Evolutionary conservation across 23 tunicate species (phyloP).

Genomic region (Trididemnum miniatum): DNA sequence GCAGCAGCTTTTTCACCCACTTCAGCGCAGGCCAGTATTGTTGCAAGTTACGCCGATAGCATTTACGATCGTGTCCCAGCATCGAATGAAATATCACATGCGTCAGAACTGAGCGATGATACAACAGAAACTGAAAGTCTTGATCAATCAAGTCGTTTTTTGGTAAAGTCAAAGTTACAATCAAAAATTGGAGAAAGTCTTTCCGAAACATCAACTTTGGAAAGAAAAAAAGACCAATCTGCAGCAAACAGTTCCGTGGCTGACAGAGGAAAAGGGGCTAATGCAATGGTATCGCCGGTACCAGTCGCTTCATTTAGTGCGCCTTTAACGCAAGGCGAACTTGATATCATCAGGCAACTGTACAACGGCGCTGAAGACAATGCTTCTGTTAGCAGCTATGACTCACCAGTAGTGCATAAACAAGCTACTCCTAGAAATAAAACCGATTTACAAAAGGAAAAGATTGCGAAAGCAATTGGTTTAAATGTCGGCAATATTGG

Average conservation of each 20-base stretch:
- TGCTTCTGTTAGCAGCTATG: not conserved
- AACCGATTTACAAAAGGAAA: constrained; percentile 19
- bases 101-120: constrained; percentile 58
- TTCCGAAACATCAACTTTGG: not conserved
- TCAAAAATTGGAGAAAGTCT: not conserved
- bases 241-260: not conserved
- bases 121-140: constrained; percentile 73
- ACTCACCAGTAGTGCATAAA: not conserved
- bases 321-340: constrained; percentile 61
- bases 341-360: constrained; percentile 63
- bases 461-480: constrained; percentile 81
- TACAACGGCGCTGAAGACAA: constrained; percentile 47
- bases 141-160: constrained; percentile 14
- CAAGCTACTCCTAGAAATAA: not conserved
- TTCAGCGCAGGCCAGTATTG: constrained; percentile 51
- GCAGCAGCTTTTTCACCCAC: constrained; percentile 1
- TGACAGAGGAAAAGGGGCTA: not conserved
- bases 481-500: constrained; percentile 35
- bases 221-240: not conserved
- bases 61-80: constrained; percentile 66
- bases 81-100: not conserved
- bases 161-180: not conserved
- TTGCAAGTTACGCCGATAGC: constrained; percentile 64
- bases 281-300: constrained; percentile 67
- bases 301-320: constrained; percentile 63